These are phyloP conservation scores for Patagioenas fasciata DNA, from an alignment of 2,113 vertebrate species.

Conservation along the genomic window DNA sequence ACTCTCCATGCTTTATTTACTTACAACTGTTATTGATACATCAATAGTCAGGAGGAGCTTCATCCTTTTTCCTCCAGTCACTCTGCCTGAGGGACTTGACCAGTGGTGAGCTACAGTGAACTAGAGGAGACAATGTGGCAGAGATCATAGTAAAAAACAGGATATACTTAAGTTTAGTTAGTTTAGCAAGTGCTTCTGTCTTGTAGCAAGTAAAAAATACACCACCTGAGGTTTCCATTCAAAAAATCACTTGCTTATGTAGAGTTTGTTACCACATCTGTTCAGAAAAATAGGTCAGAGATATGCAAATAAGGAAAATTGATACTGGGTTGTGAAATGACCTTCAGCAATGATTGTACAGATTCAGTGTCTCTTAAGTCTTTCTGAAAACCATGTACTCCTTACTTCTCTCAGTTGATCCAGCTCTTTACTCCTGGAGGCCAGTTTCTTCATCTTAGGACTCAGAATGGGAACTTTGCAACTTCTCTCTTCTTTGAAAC, in stretches of 20 bases:
- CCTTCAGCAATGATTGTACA: not conserved
- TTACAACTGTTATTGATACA: not conserved
- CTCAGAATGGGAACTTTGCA: not conserved
- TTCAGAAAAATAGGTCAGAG: not conserved
- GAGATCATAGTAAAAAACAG: not conserved
- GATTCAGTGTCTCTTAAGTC: not conserved
- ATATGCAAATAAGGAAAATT: conserved; percentile 3
- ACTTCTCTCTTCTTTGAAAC: not conserved
- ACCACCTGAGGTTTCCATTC: not conserved
- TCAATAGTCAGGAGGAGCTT: not conserved
- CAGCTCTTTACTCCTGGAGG: not conserved
- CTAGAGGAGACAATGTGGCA: not conserved
- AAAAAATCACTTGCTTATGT: not conserved
- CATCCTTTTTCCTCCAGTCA: not conserved
- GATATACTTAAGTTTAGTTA: not conserved
- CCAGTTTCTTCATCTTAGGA: not conserved
- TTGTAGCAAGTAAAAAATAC: not conserved
- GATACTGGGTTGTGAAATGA: not conserved
- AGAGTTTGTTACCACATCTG: not conserved
- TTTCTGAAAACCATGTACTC: not conserved
- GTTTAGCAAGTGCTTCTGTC: not conserved
- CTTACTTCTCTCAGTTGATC: not conserved
- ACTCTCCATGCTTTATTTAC: not conserved
- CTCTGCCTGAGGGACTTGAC: not conserved
- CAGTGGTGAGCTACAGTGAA: not conserved